Percentiles rank a stretch among this genome's conserved stretches.
phyloP scores from a whole-genome alignment of 2,797 vertebrate genomes.

The Gymnoscopelus microlampas region DNA sequence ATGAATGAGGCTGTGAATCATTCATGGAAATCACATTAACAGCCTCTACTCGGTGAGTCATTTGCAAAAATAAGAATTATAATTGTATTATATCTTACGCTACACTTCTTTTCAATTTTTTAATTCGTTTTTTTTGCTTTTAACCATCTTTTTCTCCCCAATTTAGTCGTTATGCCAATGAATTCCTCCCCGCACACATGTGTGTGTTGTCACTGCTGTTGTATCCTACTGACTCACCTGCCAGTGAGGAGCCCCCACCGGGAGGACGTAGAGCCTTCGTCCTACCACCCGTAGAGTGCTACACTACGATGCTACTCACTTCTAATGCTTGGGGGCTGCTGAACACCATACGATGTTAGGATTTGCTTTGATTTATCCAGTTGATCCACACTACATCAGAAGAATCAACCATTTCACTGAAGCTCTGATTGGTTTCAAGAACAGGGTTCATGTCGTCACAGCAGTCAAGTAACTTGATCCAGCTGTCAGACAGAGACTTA shows the following conservation, averaged over 20 bases:
- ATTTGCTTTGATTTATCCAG: not conserved
- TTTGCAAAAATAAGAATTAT: constrained; percentile 9
- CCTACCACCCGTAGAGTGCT: constrained; percentile 4
- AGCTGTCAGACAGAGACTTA: not conserved
- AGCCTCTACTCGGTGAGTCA: constrained; percentile 3
- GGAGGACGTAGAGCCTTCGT: not conserved
- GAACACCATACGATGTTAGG: not conserved
- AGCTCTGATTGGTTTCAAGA: constrained; percentile 6
- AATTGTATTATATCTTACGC: not conserved
- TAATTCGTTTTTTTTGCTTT: no score
- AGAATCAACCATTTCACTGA: constrained; percentile 2
- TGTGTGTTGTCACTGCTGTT: no score
- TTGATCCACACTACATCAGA: not conserved
- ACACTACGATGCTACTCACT: not conserved
- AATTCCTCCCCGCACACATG: no score
- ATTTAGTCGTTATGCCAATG: no score
- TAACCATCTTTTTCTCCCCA: no score
- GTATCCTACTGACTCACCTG: no score
- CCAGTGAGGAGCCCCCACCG: no score
- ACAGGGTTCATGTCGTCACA: not conserved
- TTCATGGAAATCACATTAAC: constrained; percentile 42
- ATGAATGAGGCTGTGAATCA: constrained; percentile 31
- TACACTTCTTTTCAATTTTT: no score
- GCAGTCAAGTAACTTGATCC: constrained; percentile 16
- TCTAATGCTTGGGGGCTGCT: constrained; percentile 9